A percentile compares a stretch with the other conserved stretches of the same genome.
These are phyloP conservation scores for Lates japonicus DNA, from an alignment of 2,797 vertebrate genomes.

Conservation along the genomic window DNA sequence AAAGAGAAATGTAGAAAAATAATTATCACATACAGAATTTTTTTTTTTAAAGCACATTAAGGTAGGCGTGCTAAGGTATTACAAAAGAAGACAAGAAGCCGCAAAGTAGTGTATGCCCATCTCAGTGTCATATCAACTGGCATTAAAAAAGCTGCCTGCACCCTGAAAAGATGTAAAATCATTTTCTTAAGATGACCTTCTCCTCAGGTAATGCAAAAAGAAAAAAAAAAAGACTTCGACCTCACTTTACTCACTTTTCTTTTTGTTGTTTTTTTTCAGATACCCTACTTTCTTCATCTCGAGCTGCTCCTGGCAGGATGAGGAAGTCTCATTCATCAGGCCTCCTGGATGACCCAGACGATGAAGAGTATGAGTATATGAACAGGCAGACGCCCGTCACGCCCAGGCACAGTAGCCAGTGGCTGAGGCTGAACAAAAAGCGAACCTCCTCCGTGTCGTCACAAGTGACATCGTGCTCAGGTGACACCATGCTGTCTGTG, in stretches of 20 bases:
- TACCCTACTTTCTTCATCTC: conserved; percentile 71
- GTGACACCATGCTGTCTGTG: conserved; percentile 34
- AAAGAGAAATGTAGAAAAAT: no score
- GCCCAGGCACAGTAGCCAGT: conserved; percentile 52
- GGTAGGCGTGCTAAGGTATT: not conserved
- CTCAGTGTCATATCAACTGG: not conserved
- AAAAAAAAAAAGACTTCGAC: not conserved
- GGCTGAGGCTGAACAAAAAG: conserved; percentile 66
- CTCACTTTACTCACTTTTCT: not conserved
- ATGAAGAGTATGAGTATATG: conserved; percentile 89
- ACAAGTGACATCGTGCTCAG: conserved; percentile 57
- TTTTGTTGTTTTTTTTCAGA: conserved; percentile 68
- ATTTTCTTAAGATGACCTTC: not conserved
- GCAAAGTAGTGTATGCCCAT: not conserved
- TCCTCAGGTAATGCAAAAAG: not conserved
- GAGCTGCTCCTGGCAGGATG: conserved; percentile 56
- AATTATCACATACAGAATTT: no score
- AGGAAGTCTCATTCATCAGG: conserved; percentile 65
- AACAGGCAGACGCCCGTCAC: conserved; percentile 82
- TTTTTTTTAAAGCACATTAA: no score
- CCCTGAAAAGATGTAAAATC: not conserved
- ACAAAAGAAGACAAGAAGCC: not conserved
- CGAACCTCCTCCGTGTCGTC: conserved; percentile 70
- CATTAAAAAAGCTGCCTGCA: not conserved
- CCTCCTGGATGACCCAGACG: conserved; percentile 69